Percentiles rank a stretch among this genome's conserved stretches.
phyloP scores from a whole-genome alignment of 2,797 vertebrate species.

The Cossypha caffra region DNA sequence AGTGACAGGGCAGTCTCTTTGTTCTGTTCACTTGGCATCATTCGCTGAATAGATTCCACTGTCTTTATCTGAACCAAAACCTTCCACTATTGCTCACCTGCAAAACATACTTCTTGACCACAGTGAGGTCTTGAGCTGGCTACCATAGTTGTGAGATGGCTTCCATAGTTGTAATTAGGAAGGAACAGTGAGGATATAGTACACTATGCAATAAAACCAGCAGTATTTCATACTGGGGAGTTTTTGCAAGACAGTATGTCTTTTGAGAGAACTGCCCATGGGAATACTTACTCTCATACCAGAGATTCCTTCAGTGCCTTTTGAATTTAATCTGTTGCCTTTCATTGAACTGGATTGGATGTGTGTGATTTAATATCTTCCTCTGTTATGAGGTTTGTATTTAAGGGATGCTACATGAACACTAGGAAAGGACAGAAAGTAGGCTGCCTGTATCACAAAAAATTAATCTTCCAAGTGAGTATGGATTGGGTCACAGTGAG shows the following conservation, averaged over 20 bases:
- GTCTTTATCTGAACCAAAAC: background rate
- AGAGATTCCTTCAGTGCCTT: background rate
- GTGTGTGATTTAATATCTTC: background rate
- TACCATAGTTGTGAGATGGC: background rate
- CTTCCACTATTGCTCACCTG: background rate
- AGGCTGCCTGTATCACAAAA: background rate
- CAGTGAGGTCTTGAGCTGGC: background rate
- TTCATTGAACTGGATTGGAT: background rate
- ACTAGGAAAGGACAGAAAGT: background rate
- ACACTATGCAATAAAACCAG: background rate
- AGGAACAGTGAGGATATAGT: background rate
- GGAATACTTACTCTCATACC: background rate
- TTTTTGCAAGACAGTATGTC: background rate
- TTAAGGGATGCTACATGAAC: background rate
- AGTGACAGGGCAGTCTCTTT: constrained; percentile 28
- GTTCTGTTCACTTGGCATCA: background rate
- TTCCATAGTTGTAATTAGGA: background rate
- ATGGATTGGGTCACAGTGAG: background rate
- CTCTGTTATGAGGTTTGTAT: background rate
- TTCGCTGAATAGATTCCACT: background rate
- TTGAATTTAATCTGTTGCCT: background rate
- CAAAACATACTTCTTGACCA: background rate
- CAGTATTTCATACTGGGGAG: background rate
- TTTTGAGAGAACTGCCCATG: background rate
- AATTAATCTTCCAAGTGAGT: background rate